Evolutionary conservation across 2,113 vertebrate species (phyloP), one percentile per base, ranked within the genome.

Genomic region (Saimiri boliviensis): DNA sequence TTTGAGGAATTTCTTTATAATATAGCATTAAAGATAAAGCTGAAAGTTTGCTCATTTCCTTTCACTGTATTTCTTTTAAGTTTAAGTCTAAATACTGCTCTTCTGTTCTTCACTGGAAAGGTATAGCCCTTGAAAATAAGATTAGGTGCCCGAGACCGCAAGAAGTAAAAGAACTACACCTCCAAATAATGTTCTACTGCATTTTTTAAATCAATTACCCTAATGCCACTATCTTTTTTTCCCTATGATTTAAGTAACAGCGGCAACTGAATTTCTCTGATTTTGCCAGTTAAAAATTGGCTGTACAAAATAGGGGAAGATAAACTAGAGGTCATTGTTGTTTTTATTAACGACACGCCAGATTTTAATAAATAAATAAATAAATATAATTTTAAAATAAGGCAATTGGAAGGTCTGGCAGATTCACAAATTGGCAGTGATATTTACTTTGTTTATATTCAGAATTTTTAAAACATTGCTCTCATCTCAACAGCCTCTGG

Each of bases 361-460:
- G 40, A 92, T 63, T 63, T 63, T 63, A 63, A 63, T 60, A 81
- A 85, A 74, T 13, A 42, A 85, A 74, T 13, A 40, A 85, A 86
- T 95, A 89, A 86, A 86, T 79, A 45, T 87, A 97, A 82, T 54
- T 35, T 63, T 17, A 86, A 96, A 54, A 77, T 47, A 45, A 94
- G 76, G 32, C 56, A 95, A 47, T 12, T 92, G 47, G 60, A 88
- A 96, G 66, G 58, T 91, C 91, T 95, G 77, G 42, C 85, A 87
- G 49, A 91, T 66, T 95, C 74, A 93, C 47, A 96, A 85, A 70
- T 94, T 96, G 85, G 77, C 87, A 96, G 16, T 30, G 13, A 83
- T 97, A 17, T 82, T 97, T 92, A 71, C 71, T 82, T 96, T 95
- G 82, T 81, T 96, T 95, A 76, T 91, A 95, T 88, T 97, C 85